phyloP scores from a whole-genome alignment of 2,113 vertebrate species.

The Neogale vison region DNA sequence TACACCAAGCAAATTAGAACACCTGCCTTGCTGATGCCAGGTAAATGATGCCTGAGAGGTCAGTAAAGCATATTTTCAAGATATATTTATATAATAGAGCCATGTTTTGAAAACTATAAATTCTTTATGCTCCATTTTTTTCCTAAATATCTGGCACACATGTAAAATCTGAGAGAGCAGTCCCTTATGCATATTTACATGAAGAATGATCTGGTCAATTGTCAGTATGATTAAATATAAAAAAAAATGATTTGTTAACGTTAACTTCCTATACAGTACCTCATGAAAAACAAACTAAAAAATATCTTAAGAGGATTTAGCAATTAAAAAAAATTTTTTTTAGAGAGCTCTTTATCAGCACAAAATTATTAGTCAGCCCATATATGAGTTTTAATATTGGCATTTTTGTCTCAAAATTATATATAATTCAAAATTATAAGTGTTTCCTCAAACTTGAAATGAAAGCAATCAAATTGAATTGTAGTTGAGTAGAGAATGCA shows the following conservation, averaged over 20 bases:
- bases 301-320: neutral
- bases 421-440: neutral
- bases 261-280: neutral
- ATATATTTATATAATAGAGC: neutral
- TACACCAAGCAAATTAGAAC: neutral
- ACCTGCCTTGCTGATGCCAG: neutral
- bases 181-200: neutral
- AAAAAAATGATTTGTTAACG: neutral
- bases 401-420: neutral
- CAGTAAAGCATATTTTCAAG: neutral
- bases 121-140: neutral
- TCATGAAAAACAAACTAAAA: neutral
- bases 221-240: neutral
- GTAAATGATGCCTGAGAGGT: neutral
- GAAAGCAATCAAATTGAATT: neutral
- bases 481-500: neutral
- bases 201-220: neutral
- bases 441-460: neutral
- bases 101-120: neutral
- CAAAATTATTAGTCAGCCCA: neutral
- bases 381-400: neutral
- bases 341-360: neutral
- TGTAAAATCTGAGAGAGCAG: neutral
- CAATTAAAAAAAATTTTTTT: constrained; percentile 26
- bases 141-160: neutral